Evolutionary conservation across 2,797 vertebrate genomes (phyloP).

Genomic region (Orestias chungarensis): DNA sequence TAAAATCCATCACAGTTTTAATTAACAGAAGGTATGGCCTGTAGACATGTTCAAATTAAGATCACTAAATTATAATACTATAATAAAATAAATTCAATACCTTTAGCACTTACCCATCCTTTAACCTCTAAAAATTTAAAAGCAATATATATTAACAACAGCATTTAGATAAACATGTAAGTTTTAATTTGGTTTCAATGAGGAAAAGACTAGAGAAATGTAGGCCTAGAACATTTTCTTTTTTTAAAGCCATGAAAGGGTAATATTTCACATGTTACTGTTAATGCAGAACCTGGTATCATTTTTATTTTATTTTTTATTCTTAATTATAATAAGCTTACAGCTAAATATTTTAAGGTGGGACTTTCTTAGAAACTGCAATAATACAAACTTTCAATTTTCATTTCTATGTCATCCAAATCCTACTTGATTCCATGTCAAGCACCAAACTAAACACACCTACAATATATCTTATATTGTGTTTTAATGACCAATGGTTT

Average conservation of each 20-base stretch:
- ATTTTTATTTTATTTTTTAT: background rate
- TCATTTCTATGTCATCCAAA: conserved; percentile 2
- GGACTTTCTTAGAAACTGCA: conserved; percentile 43
- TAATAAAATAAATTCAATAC: background rate
- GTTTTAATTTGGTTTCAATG: background rate
- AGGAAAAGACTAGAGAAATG: background rate
- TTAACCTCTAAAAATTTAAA: background rate
- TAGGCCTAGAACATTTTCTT: background rate
- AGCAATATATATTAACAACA: background rate
- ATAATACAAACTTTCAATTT: conserved; percentile 13
- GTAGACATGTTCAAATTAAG: background rate
- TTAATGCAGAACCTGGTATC: background rate
- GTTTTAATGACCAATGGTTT: conserved; percentile 13
- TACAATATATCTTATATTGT: background rate
- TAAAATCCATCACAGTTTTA: background rate
- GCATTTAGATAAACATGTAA: too few species aligned
- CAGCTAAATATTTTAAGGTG: conserved; percentile 7
- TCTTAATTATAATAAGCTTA: background rate
- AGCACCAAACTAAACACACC: conserved; percentile 11
- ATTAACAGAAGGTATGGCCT: background rate
- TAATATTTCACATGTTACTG: background rate
- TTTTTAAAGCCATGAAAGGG: background rate
- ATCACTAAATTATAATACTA: background rate
- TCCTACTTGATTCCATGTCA: conserved; percentile 14
- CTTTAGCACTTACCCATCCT: background rate